Evolutionary conservation across 2,797 vertebrate species (phyloP), one percentile per base, ranked within the genome.

Genomic region (Sparus aurata): DNA sequence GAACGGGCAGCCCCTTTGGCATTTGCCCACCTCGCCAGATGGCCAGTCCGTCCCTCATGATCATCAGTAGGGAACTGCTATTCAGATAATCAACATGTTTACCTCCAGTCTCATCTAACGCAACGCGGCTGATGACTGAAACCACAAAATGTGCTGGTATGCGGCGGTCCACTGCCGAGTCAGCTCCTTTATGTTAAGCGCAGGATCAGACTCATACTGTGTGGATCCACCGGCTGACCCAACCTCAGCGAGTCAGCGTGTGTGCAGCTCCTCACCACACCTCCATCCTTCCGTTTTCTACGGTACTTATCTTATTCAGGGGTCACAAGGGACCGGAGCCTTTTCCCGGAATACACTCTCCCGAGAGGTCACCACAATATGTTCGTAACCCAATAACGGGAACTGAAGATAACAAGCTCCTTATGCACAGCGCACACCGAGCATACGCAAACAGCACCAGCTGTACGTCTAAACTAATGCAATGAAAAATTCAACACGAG

Each of bases 301-400:
- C 23, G 41, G 68, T 20, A 23, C 57, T 83, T 60, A 76, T 84
- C 69, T 69, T 23, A 34, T 45, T 69, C 69, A 57, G 58, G 53
- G 57, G 55, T 84, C 66, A 75, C 22, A 22, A 11, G 23, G 38
- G 27, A 61, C n/a, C 3, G 18, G 23, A 65, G 61, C 41, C 43
- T 73, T 74, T n/a, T 79, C 78, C 71, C 79, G 79, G 50, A 82
- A 81, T 22, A 60, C 77, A 87, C 25, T 59, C 50, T 12, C 47
- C 57, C 52, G 63, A 79, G 38, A 74, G 69, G 55, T 69, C 58
- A 76, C 15, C 7, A 23, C 47, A 67, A 27, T 58, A 53, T 69
- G 3, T n/a, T 30, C 54, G 41, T 34, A 64, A 70, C 22, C 46
- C 53, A 71, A 82, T 61, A 75, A 83, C 59, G 41, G 41, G 11